Percentiles rank a stretch among this genome's conserved stretches.
phyloP scores from a whole-genome alignment of 2,888 invertebrate species.

The Steinernema carpocapsae region DNA sequence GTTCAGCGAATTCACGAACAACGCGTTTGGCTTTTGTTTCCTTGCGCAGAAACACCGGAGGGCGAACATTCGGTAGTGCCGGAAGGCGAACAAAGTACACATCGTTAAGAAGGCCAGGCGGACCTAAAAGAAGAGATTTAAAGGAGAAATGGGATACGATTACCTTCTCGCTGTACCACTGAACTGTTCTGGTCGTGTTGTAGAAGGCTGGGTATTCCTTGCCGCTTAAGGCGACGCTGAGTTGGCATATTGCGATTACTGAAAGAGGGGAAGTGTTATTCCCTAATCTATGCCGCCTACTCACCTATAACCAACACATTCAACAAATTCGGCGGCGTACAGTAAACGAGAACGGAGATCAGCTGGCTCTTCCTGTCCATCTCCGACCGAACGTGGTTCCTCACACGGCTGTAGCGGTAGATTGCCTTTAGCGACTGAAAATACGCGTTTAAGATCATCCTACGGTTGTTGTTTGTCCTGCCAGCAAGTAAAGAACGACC shows the following conservation, averaged over 20 bases:
- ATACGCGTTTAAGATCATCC: background rate
- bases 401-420: slow-evolving; percentile 13
- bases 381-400: slow-evolving; percentile 16
- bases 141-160: background rate
- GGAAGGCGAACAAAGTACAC: slow-evolving; percentile 16
- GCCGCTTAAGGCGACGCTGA: background rate
- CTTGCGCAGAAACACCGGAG: slow-evolving; percentile 8
- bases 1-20: slow-evolving; percentile 3
- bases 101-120: slow-evolving; percentile 16
- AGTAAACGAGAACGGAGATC: slow-evolving; percentile 12
- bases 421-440: slow-evolving; percentile 16
- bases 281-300: background rate
- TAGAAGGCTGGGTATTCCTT: background rate
- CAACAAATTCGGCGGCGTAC: slow-evolving; percentile 12
- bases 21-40: slow-evolving; percentile 2
- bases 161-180: slow-evolving; percentile 31
- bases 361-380: slow-evolving; percentile 12
- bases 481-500: slow-evolving; percentile 7
- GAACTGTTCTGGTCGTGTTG: background rate
- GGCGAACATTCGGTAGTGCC: slow-evolving; percentile 25
- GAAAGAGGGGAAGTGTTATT: background rate
- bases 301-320: slow-evolving; percentile 5
- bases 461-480: background rate
- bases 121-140: background rate
- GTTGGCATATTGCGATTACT: slow-evolving; percentile 10